phyloP scores from a whole-genome alignment of 2,888 invertebrate genomes.

The Eupithecia tripunctaria region DNA sequence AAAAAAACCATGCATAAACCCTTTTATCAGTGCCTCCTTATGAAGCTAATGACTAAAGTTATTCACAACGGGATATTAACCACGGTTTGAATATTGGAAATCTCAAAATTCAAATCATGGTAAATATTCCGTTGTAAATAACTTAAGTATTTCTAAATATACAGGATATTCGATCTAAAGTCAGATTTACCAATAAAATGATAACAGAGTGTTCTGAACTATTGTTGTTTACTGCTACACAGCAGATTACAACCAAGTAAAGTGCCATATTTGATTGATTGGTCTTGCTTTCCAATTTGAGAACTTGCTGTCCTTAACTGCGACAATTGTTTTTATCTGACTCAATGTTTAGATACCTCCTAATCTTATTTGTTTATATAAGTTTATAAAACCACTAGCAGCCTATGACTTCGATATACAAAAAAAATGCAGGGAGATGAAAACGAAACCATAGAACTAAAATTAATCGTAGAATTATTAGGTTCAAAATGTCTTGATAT shows the following conservation, averaged over 20 bases:
- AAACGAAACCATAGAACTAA: not conserved
- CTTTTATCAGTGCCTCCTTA: not conserved
- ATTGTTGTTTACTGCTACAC: not conserved
- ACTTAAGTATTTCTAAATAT: not conserved
- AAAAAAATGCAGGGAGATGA: not conserved
- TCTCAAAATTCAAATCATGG: too few species aligned
- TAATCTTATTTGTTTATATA: not conserved
- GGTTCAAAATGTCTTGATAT: not conserved
- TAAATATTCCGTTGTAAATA: too few species aligned
- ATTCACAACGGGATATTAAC: too few species aligned
- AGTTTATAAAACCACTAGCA: not conserved
- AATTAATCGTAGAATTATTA: not conserved
- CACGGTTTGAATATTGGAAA: too few species aligned
- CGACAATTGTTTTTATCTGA: conserved; percentile 25
- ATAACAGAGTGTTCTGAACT: not conserved
- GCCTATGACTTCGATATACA: not conserved
- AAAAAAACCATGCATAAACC: too few species aligned
- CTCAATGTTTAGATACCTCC: conserved; percentile 22
- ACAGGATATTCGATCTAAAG: not conserved
- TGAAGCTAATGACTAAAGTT: too few species aligned
- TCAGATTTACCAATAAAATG: not conserved
- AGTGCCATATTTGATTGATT: conserved; percentile 42
- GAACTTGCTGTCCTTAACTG: conserved; percentile 34
- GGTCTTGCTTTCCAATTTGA: conserved; percentile 30
- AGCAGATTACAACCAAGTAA: conserved; percentile 1